A percentile compares a stretch with the other conserved stretches of the same genome.
phyloP scores from a whole-genome alignment of 1,140 invertebrate species.

The Macrobrachium rosenbergii region DNA sequence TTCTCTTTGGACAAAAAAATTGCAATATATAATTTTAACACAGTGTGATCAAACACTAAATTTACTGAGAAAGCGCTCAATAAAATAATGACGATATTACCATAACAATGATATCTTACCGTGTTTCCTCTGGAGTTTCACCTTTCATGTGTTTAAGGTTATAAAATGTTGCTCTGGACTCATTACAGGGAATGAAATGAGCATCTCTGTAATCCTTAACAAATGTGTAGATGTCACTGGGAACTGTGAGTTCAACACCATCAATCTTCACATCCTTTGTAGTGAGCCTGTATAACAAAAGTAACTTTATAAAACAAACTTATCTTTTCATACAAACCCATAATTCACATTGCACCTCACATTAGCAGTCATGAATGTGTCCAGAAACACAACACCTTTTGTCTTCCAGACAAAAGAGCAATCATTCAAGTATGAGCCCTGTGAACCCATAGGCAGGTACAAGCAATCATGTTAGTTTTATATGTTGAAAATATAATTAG shows the following conservation, averaged over 20 bases:
- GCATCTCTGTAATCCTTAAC: slow-evolving; percentile 34
- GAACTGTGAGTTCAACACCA: slow-evolving; percentile 49
- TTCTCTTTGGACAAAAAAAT: too few species aligned
- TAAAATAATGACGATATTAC: neutral
- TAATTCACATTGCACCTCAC: neutral
- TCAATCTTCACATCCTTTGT: slow-evolving; percentile 54
- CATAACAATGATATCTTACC: slow-evolving; percentile 8
- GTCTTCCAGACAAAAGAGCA: too few species aligned
- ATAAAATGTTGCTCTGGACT: slow-evolving; percentile 50
- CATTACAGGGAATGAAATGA: slow-evolving; percentile 60
- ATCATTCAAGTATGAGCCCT: too few species aligned
- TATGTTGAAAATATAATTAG: too few species aligned
- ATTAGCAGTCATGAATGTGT: neutral
- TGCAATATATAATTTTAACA: too few species aligned
- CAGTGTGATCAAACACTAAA: too few species aligned
- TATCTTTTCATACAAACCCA: too few species aligned
- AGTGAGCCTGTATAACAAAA: slow-evolving; percentile 36
- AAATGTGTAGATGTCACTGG: slow-evolving; percentile 45
- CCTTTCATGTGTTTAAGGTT: slow-evolving; percentile 48
- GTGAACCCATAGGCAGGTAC: too few species aligned
- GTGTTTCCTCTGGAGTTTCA: slow-evolving; percentile 39
- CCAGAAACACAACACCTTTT: too few species aligned
- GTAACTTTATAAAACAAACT: neutral
- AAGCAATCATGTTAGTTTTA: too few species aligned
- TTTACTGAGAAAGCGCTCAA: neutral